Evolutionary conservation across 1,140 invertebrate genomes (phyloP), one percentile per base, ranked within the genome.

Genomic region (Drosophila kurseongensis): DNA sequence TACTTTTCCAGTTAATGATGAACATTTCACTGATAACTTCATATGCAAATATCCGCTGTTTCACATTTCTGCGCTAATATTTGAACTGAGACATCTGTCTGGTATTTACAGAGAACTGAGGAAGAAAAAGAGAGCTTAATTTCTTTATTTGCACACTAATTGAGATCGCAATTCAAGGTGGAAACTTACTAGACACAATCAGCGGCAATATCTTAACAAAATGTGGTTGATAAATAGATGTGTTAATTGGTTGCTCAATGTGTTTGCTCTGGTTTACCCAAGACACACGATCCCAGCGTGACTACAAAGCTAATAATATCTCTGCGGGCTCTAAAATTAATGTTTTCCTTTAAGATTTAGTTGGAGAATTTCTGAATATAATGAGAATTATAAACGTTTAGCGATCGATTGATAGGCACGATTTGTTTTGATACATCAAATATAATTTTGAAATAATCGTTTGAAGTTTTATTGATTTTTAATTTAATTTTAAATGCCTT

Each of bases 191-290:
- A 75, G 72, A 75, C 71, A 45, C 59, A n/a, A 38, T 48, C 32
- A 41, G 57, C 57, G 57, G 67, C 71, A 75, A 32, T 29, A 75
- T 56, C 59, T 57, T 65, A 40, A 56, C 45, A 32, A 75, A 65
- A 63, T 55, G 54, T 61, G 10, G 14, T 12, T 73, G 40, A 75
- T 65, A 75, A 63, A 75, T 62, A 40, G 40, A 75, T 7, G 32
- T 75, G 72, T 71, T 75, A 75, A 75, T 44, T 75, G 27, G 40
- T 75, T 75, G 71, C 71, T 65, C 71, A 75, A 75, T 75, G 75
- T 44, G 32, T 74, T 63, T 54, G 72, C 72, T 57, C 52, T 63
- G 59, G 29, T 56, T 75, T 75, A 14, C 35, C 27, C 3, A 55
- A 65, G 59, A 56, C 72, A 75, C 72, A 75, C 72, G 71, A 40